Percentiles rank a stretch among this genome's conserved stretches.
Conservation (phyloP, 2,113 vertebrate genomes). For the Porphyrio hochstetteri region DNA sequence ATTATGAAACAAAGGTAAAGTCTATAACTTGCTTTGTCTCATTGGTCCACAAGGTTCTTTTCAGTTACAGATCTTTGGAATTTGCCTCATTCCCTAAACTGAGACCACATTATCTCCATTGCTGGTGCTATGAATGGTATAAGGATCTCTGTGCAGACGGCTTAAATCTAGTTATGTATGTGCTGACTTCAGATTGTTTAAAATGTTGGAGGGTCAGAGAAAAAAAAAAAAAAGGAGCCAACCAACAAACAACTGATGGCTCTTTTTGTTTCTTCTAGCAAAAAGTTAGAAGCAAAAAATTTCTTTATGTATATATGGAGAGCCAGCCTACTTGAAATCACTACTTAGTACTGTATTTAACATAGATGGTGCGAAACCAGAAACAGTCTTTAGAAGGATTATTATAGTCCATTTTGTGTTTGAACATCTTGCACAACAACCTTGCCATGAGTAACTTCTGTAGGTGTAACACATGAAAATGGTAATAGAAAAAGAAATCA, state of each 20-base stretch:
- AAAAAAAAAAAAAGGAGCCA: not conserved
- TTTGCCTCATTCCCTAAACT: not conserved
- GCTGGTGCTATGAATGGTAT: rapidly evolving
- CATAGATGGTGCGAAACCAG: not conserved
- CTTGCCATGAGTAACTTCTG: not conserved
- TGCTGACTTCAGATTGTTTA: not conserved
- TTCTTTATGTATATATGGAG: not conserved
- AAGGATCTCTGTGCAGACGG: not conserved
- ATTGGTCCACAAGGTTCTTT: not conserved
- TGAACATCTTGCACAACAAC: not conserved
- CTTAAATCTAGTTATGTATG: rapidly evolving
- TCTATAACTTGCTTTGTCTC: not conserved
- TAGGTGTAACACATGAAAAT: not conserved
- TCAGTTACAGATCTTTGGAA: not conserved
- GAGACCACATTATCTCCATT: not conserved
- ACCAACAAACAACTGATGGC: not conserved
- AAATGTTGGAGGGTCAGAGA: not conserved
- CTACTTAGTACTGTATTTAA: not conserved
- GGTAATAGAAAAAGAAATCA: not conserved
- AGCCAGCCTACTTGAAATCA: not conserved
- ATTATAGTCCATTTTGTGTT: not conserved
- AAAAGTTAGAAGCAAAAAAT: not conserved
- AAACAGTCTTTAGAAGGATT: not conserved
- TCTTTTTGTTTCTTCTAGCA: not conserved
- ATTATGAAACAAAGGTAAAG: not conserved